Evolutionary conservation across 2,797 vertebrate species (phyloP).

Genomic region (Choloepus didactylus): DNA sequence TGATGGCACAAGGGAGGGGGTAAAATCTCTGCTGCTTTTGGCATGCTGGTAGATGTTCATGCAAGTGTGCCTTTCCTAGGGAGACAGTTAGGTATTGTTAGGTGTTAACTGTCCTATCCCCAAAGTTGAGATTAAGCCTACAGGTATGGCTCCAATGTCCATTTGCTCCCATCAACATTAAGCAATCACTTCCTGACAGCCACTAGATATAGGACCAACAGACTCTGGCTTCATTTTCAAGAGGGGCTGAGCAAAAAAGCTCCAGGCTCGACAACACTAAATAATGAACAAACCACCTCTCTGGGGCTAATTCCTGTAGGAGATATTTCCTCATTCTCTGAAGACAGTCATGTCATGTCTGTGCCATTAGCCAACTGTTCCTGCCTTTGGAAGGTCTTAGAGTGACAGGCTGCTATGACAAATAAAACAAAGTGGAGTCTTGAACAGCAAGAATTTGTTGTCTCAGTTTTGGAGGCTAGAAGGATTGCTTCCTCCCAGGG

Average conservation of each 20-base stretch:
- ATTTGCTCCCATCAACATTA: neutral
- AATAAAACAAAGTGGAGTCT: no score
- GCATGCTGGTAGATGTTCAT: fast-evolving
- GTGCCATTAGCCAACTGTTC: neutral
- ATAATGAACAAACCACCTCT: neutral
- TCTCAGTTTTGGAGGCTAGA: no score
- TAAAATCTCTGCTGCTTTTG: neutral
- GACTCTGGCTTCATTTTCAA: neutral
- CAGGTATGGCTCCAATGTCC: neutral
- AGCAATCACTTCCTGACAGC: neutral
- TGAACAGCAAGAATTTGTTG: no score
- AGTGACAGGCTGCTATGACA: no score
- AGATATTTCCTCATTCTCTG: neutral
- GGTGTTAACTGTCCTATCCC: neutral
- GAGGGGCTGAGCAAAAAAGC: neutral
- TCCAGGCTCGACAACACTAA: neutral
- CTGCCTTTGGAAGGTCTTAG: neutral
- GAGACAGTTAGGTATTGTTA: neutral
- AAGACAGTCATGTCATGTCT: constrained; percentile 1
- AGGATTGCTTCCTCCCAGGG: no score
- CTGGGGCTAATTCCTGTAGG: neutral
- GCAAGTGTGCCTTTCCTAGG: neutral
- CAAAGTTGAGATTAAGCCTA: neutral
- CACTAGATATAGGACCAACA: neutral
- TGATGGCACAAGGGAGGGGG: neutral